Evolutionary conservation across 2,113 vertebrate species (phyloP), one percentile per base, ranked within the genome.

Genomic region (Zapus hudsonius): DNA sequence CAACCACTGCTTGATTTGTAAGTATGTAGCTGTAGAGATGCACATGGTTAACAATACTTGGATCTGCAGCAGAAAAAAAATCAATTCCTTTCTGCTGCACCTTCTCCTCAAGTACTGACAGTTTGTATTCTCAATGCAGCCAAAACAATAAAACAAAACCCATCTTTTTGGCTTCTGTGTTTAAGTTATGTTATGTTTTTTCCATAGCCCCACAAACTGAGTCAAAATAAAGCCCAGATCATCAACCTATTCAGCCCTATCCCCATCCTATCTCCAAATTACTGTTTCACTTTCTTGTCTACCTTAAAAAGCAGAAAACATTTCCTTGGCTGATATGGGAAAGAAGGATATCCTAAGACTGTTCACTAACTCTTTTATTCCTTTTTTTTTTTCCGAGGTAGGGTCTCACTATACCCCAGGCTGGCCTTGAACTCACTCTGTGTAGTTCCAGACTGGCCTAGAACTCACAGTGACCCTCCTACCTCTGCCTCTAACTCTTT

Each of bases 101-200:
- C 96, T 98, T 97, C 95, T 94, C 96, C 96, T 97, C 87, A 95
- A 97, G 13, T 90, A 96, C 96, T 95, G 96, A 97, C 97, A 98
- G 98, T 97, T 97, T 97, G 96, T 96, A 97, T 98, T 98, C 97
- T 96, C 66, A 92, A 96, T 92, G 75, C 96, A 98, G 96, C 95
- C 96, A 97, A 96, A 98, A 97, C 94, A 95, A 97, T 91, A 42
- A 96, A 97, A 95, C 96, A 36, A 81, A 98, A 96, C 92, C 16
- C 12, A 93, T 89, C 52, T 2, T 97, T 97, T 82, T 91, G 96
- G 96, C 95, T 95, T 84, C 6, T 93, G 88, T 94, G 87, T 95
- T 76, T 44, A 95, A 97, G 95, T 96, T 93, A 86, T 95, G 95
- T 96, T 93, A 86, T 95, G 95, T 94, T 96, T 94, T 81, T 67